Evolutionary conservation across 1,140 invertebrate genomes (phyloP).

Genomic region (Notospermus geniculatus): DNA sequence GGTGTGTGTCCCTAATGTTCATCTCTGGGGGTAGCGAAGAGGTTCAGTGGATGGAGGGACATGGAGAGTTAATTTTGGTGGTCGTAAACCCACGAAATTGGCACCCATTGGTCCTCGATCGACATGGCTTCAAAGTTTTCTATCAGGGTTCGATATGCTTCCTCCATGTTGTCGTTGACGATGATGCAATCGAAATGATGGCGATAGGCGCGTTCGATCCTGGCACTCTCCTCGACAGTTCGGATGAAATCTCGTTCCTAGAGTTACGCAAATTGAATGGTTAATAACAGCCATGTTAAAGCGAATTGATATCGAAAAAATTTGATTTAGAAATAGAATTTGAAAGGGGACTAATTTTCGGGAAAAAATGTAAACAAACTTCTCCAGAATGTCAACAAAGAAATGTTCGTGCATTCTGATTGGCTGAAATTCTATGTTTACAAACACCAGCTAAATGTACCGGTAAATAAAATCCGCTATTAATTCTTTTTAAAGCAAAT

Average conservation of each 20-base stretch:
- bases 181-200: constrained; percentile 94
- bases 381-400: no score
- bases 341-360: no score
- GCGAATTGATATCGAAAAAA: no score
- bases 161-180: constrained; percentile 92
- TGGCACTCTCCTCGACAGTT: constrained; percentile 88
- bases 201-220: constrained; percentile 87
- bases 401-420: no score
- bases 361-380: no score
- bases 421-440: no score
- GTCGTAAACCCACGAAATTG: constrained; percentile 93
- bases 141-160: constrained; percentile 85
- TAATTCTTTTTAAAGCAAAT: no score
- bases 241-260: constrained; percentile 91
- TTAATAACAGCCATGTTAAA: no score
- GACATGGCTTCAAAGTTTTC: constrained; percentile 86
- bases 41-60: constrained; percentile 91
- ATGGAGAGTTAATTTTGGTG: constrained; percentile 84
- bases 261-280: constrained; percentile 31
- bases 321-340: no score
- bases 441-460: no score
- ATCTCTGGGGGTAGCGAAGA: constrained; percentile 92
- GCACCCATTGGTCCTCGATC: constrained; percentile 97
- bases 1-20: no score
- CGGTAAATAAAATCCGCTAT: no score